Conservation (phyloP, 2,113 vertebrate species). For the Paedocypris sp. region DNA sequence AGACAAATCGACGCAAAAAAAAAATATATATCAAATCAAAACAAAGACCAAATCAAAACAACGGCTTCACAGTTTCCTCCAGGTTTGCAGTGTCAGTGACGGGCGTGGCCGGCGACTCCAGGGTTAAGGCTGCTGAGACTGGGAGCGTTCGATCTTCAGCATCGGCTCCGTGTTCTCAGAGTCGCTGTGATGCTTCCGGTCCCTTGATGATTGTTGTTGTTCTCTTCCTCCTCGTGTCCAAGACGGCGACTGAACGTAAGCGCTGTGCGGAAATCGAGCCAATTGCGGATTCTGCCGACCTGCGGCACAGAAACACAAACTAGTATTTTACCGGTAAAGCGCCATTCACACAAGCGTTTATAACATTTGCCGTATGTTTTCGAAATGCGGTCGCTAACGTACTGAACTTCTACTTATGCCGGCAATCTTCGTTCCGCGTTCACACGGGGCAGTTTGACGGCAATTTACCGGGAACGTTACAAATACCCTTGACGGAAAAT, state of each 20-base stretch:
- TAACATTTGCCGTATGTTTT: neutral
- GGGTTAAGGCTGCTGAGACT: conserved; percentile 69
- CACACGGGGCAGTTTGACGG: too few relatives aligned
- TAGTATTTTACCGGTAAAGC: too few relatives aligned
- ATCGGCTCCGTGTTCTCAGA: conserved; percentile 71
- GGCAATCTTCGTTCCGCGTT: too few relatives aligned
- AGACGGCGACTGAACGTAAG: conserved; percentile 85
- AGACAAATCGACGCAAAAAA: too few relatives aligned
- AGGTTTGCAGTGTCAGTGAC: too few relatives aligned
- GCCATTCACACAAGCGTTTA: neutral
- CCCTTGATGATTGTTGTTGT: conserved; percentile 63
- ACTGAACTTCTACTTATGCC: too few relatives aligned
- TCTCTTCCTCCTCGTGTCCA: conserved; percentile 76
- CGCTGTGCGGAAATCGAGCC: conserved; percentile 54
- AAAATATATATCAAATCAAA: too few relatives aligned
- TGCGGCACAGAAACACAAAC: conserved; percentile 37
- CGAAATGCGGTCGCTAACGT: too few relatives aligned
- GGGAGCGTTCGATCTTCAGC: conserved; percentile 72
- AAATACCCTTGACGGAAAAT: too few relatives aligned
- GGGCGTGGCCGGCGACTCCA: neutral
- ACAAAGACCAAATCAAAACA: too few relatives aligned
- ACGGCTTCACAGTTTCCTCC: too few relatives aligned
- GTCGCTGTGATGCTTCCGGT: conserved; percentile 78
- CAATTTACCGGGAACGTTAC: too few relatives aligned
- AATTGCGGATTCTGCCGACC: conserved; percentile 69